Base-by-base conservation (phyloP, 2,113 vertebrate genomes). In the Megaceryle maxima region DNA sequence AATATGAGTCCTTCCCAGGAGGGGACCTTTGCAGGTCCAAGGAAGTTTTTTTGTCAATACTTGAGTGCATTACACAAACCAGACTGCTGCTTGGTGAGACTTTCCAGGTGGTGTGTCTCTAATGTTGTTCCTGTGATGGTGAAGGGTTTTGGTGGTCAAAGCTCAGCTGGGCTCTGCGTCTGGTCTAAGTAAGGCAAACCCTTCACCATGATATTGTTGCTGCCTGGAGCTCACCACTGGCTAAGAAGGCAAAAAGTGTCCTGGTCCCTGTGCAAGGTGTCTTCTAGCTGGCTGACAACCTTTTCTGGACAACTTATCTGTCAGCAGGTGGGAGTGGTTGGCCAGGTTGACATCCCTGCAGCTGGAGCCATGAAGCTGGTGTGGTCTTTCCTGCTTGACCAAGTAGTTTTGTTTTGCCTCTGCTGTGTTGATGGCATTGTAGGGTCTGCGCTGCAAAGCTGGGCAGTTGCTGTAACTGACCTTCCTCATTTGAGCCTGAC, bases 271-370 rank as follows among this genome's bases (percentile, higher is more conserved):
- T 39, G 48, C 29, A 51, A 43, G 35, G 13, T 35, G 22, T 51
- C 12, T 73, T 43, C n/a, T 29, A 73, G 41, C 16, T 72, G 50
- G 17, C 46, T 56, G 59, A 17, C n/a, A 73, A 11, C 17, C 29
- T 33, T 22, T n/a, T 43, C 63, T 68, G 78, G 39, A 33, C 29
- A 14, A 33, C 3, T 6, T 25, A 55, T 51, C 46, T 60, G 62
- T 29, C 66, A 55, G 41, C 0, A 0, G 41, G 21, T 29, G 37
- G 39, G 44, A 64, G 25, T 0, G 0, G 44, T 22, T 84, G 55
- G 11, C 33, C 62, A 22, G 43, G 44, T 21, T 84, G 74, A 57
- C 59, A 74, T 29, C 14, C 17, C 59, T 68, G 55, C 56, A 86
- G 55, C 48, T 74, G 39, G 24, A 88, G 10, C n/a, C 46, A 35